Conservation (phyloP, 2,113 vertebrate genomes). For the Ochotona curzoniae region DNA sequence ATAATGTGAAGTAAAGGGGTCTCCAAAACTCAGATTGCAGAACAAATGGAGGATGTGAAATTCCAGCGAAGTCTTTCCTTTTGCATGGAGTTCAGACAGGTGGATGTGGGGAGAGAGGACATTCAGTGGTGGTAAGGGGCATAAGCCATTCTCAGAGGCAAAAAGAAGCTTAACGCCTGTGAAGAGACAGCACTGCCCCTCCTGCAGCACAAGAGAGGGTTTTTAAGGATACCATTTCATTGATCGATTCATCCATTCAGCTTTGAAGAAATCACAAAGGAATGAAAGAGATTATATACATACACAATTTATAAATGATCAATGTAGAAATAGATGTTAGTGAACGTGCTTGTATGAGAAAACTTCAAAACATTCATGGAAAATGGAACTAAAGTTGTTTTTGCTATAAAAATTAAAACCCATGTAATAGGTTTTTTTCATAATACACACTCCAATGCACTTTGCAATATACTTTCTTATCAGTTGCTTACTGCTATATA, state of each 20-base stretch:
- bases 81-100: neutral
- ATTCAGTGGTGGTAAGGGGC: neutral
- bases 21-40: neutral
- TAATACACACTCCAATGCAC: too few species aligned
- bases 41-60: neutral
- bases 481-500: neutral
- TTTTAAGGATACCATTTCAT: neutral
- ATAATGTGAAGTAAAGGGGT: neutral
- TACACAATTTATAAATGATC: neutral
- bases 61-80: neutral
- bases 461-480: too few species aligned
- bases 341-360: neutral
- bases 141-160: neutral
- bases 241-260: neutral
- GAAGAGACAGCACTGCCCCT: neutral
- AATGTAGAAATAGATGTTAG: neutral
- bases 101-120: neutral
- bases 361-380: too few species aligned
- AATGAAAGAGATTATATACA: neutral
- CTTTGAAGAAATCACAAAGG: constrained; percentile 6
- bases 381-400: too few species aligned
- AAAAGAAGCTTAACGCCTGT: accelerated
- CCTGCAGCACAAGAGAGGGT: neutral
- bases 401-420: too few species aligned
- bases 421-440: too few species aligned